These are phyloP conservation scores for Ictidomys tridecemlineatus DNA, from an alignment of 2,113 vertebrate species.

Conservation along the genomic window DNA sequence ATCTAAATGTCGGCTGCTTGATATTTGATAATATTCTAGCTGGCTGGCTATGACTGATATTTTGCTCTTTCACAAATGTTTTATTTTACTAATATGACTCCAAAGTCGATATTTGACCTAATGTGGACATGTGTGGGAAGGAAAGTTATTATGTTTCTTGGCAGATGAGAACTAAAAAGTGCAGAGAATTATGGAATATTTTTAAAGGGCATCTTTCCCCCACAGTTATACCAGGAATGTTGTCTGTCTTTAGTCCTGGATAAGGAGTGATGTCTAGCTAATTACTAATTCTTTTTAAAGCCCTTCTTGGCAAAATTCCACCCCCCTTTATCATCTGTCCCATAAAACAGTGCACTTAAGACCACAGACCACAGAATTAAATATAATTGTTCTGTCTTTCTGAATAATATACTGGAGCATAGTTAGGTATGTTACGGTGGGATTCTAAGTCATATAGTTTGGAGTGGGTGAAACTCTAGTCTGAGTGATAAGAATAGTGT, in stretches of 20 bases:
- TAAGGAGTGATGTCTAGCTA: constrained; percentile 37
- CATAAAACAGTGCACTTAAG: constrained; percentile 23
- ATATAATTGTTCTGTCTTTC: not conserved
- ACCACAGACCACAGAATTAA: constrained; percentile 56
- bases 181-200: constrained; percentile 41
- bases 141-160: constrained; percentile 47
- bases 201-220: constrained; percentile 21
- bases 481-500: not conserved
- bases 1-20: constrained; percentile 67
- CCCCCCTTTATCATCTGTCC: constrained; percentile 25
- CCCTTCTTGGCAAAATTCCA: constrained; percentile 37
- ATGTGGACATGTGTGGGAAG: constrained; percentile 55
- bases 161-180: constrained; percentile 66
- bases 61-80: constrained; percentile 74
- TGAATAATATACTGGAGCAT: not conserved
- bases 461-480: not conserved
- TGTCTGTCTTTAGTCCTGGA: constrained; percentile 34
- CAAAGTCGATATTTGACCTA: constrained; percentile 72
- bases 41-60: constrained; percentile 64
- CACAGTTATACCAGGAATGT: not conserved
- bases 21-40: constrained; percentile 73
- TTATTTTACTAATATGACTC: constrained; percentile 70
- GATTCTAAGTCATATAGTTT: not conserved
- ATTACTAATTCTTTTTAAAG: constrained; percentile 54
- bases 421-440: not conserved